Evolutionary conservation across 2,797 vertebrate species (phyloP), one percentile per base, ranked within the genome.

Genomic region (Karalla daura): DNA sequence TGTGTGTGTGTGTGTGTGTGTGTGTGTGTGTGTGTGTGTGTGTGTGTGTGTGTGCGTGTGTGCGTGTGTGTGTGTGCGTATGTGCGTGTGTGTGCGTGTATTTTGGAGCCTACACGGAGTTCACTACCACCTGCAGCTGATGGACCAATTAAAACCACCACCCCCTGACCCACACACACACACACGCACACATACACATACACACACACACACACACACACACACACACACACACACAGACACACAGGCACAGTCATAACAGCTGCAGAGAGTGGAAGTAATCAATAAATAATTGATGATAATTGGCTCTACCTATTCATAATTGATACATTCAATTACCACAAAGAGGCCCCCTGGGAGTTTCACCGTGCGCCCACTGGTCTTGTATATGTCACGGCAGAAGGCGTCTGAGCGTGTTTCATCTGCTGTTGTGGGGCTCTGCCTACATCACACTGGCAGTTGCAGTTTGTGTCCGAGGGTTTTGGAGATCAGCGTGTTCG

Each of bases 271-370:
- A 86, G 76, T 60, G 60, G 77, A 86, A 79, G 73, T 61, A 51
- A 83, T 85, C 66, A 70, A 84, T 90, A 60, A 81, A 85, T 86
- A 81, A 86, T 82, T 68, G 25, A 84, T 83, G 53, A 73, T 90
- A 85, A 91, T 88, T 86, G 70, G 59, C 76, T 79, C 36, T 32
- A 78, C 8, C 47, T 55, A 81, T 94, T 79, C 86, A 94, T 93
- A 90, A 92, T 92, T 90, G 73, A 93, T 89, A 59, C 24, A 51
- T 49, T 82, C 46, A 81, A 70, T 86, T 81, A 76, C 53, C 61
- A 53, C 58, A 46, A 60, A 81, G 65, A 79, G 54, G 59, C 54
- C 76, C 70, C 76, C 72, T 53, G 62, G 76, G 80, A 80, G 66
- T 63, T 44, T 28, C 5, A 15, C 28, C 44, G 32, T 53, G 70